Evolutionary conservation across 1,140 invertebrate species (phyloP), one percentile per base, ranked within the genome.

Genomic region (Bombus polaris): DNA sequence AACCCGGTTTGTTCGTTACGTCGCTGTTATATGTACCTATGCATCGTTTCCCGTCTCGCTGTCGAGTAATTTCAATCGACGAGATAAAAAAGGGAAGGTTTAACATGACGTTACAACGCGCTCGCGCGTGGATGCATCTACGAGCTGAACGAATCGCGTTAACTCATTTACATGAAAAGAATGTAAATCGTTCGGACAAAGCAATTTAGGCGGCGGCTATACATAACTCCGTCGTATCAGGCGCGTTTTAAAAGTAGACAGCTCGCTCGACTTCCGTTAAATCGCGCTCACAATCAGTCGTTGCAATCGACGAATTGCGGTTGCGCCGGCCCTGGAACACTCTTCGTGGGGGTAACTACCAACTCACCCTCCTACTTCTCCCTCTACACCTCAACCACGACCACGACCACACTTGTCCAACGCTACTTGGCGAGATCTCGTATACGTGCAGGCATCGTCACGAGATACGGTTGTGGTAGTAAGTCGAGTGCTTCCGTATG

Each of bases 271-370:
- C 57, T 83, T 90, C 85, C 80, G 89, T 90, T 88, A 88, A 88
- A 90, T 90, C 89, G 89, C 89, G 89, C 65, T 87, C 85, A 76
- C 89, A 90, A 90, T 90, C 88, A 87, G 89, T 86, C 86, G 81
- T 78, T 75, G 86, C 81, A 85, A 90, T 90, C 88, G 89, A 87
- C 87, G 87, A 91, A 90, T 90, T 87, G 90, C 85, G 89, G 90
- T 91, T 88, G 90, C 84, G 81, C 82, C 87, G 85, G 65, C 81
- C 89, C 89, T 90, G 88, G 83, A 86, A 90, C 83, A 86, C 78
- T 75, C 59, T 78, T 66, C 62, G 74, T 35, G 81, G 66, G 86
- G 66, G 82, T 86, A 88, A 88, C 75, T 71, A 59, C 53, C 47
- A 74, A 71, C 62, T 62, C 76, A 65, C 62, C 57, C 66, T 18